Conservation (phyloP, 2,888 invertebrate genomes). For the Eurytoma californica region DNA sequence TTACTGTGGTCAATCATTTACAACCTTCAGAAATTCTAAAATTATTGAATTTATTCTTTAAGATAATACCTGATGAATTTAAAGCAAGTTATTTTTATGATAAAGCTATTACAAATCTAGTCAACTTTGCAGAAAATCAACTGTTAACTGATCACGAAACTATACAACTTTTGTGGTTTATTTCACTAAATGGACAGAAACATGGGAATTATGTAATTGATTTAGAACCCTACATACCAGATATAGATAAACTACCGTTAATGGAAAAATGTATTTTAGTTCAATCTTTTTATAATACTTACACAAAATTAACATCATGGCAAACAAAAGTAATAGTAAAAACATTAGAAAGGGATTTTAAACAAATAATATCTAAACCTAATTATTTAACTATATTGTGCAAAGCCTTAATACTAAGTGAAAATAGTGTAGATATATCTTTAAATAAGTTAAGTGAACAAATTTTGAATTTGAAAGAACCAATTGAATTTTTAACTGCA, state of each 20-base stretch:
- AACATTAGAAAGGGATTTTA: slow-evolving; percentile 69
- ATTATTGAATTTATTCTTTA: slow-evolving; percentile 50
- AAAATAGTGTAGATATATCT: slow-evolving; percentile 70
- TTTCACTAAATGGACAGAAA: slow-evolving; percentile 47
- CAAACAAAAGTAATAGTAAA: slow-evolving; percentile 55
- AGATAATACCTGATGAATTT: slow-evolving; percentile 12
- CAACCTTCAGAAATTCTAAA: slow-evolving; percentile 49
- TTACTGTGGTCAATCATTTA: slow-evolving; percentile 45
- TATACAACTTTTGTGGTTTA: slow-evolving; percentile 57
- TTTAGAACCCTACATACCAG: slow-evolving; percentile 52
- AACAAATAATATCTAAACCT: slow-evolving; percentile 70
- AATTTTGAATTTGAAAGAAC: slow-evolving; percentile 69
- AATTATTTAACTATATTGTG: slow-evolving; percentile 72
- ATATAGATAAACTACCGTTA: slow-evolving; percentile 48
- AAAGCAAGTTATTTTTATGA: slow-evolving; percentile 48
- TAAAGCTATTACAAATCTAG: slow-evolving; percentile 48
- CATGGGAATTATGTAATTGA: slow-evolving; percentile 20
- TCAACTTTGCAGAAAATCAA: slow-evolving; percentile 22
- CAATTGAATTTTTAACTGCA: slow-evolving; percentile 70
- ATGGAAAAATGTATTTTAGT: slow-evolving; percentile 58
- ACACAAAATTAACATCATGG: slow-evolving; percentile 39
- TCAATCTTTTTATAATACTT: slow-evolving; percentile 54
- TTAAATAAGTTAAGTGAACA: slow-evolving; percentile 70
- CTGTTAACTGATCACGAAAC: slow-evolving; percentile 39
- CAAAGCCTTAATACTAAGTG: slow-evolving; percentile 73